phyloP scores from a whole-genome alignment of 2,797 vertebrate genomes.

The Chiloscyllium punctatum region DNA sequence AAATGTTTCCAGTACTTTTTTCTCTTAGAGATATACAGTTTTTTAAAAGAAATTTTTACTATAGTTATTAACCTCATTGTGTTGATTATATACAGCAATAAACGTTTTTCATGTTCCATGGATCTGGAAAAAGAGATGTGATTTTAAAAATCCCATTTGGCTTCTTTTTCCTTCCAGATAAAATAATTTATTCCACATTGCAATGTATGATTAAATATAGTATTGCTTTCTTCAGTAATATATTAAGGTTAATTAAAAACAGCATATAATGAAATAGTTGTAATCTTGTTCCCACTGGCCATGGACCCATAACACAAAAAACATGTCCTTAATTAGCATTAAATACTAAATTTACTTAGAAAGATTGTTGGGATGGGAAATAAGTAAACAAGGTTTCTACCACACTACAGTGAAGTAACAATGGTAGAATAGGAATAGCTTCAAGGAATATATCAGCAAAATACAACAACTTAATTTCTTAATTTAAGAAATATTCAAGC shows the following conservation, averaged over 20 bases:
- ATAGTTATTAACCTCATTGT: not conserved
- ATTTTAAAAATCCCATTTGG: not conserved
- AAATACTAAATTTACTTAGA: not conserved
- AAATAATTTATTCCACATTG: not conserved
- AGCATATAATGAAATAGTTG: not conserved
- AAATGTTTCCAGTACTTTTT: not conserved
- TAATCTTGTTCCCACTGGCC: not conserved
- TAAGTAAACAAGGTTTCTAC: not conserved
- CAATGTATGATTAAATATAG: not conserved
- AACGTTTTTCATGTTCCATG: not conserved
- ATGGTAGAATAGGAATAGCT: not conserved
- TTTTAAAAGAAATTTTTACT: not conserved
- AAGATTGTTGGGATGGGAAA: not conserved
- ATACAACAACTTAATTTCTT: not conserved
- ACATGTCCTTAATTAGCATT: not conserved
- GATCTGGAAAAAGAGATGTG: not conserved
- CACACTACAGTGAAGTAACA: not conserved
- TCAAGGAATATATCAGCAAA: not conserved
- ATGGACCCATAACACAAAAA: not conserved
- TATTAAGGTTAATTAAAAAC: constrained; percentile 2
- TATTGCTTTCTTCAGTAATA: not conserved
- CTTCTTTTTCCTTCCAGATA: not conserved
- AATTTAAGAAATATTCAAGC: not conserved
- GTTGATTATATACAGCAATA: not conserved
- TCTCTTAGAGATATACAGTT: not conserved